Conservation (phyloP, 2,113 vertebrate species). For the Capricornis sumatraensis region DNA sequence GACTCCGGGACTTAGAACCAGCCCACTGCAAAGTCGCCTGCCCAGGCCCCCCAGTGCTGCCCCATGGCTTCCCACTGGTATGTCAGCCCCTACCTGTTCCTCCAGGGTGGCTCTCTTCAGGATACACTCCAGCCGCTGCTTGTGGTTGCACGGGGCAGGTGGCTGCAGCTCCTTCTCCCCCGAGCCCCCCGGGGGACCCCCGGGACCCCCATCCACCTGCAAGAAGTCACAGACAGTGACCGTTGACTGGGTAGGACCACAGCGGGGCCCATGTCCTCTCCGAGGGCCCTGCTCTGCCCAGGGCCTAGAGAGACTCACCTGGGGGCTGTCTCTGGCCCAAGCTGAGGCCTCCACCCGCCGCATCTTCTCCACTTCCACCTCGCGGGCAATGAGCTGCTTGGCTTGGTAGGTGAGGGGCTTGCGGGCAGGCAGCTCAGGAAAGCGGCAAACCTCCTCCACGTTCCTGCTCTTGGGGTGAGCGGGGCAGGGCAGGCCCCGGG, state of each 20-base stretch:
- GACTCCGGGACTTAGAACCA: not conserved
- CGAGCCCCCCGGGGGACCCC: fast-evolving
- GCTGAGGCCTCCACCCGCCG: slow-evolving; percentile 86
- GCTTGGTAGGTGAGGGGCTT: slow-evolving; percentile 94
- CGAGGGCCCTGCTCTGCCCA: not conserved
- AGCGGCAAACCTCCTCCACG: slow-evolving; percentile 89
- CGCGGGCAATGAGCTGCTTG: slow-evolving; percentile 94
- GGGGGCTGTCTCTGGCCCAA: slow-evolving; percentile 66
- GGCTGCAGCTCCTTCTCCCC: not conserved
- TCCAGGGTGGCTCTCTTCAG: slow-evolving; percentile 79
- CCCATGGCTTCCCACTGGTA: not conserved
- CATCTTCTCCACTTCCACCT: slow-evolving; percentile 96
- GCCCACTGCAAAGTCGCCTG: not conserved
- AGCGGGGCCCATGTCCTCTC: too few species aligned
- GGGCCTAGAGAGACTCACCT: slow-evolving; percentile 72
- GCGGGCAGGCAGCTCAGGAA: slow-evolving; percentile 86
- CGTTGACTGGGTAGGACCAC: not conserved
- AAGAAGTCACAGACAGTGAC: not conserved
- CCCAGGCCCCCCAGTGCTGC: not conserved
- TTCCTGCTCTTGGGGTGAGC: slow-evolving; percentile 75
- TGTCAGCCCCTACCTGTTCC: slow-evolving; percentile 81
- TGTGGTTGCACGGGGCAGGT: slow-evolving; percentile 74
- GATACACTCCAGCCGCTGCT: slow-evolving; percentile 88
- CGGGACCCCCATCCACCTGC: not conserved
- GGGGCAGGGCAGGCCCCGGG: fast-evolving